Percentiles rank a stretch among this genome's conserved stretches.
phyloP scores from a whole-genome alignment of 23 tunicate genomes.

The Phallusia fumigata region DNA sequence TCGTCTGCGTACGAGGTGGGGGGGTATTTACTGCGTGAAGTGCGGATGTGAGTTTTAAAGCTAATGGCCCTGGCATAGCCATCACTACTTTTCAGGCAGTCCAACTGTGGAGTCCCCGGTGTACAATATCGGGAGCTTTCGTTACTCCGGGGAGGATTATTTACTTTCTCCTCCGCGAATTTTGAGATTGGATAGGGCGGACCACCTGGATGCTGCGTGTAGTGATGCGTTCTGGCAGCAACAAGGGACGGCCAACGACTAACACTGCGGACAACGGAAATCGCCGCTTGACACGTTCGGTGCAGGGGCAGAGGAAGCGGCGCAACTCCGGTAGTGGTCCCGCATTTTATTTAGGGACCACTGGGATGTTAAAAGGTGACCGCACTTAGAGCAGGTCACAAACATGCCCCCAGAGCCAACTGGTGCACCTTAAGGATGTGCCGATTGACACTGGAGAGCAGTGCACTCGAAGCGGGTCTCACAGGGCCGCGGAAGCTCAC shows the following conservation, averaged over 20 bases:
- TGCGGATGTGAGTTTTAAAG: background rate
- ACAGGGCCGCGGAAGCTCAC: background rate
- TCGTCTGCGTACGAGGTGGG: background rate
- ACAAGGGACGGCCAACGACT: constrained; percentile 1
- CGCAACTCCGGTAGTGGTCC: background rate
- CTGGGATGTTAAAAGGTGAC: background rate
- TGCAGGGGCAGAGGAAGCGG: background rate
- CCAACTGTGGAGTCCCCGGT: background rate
- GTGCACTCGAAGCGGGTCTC: background rate
- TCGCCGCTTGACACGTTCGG: background rate
- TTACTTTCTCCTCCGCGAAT: background rate
- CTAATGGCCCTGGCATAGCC: background rate
- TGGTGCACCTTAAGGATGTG: background rate
- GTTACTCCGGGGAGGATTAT: background rate
- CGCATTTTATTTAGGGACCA: background rate
- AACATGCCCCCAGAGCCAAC: background rate
- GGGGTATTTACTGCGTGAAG: background rate
- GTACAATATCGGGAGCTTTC: background rate
- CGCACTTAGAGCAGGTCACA: background rate
- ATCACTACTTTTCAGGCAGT: constrained; percentile 13
- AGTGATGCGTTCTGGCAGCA: background rate
- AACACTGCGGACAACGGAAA: background rate
- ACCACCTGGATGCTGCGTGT: constrained; percentile 8
- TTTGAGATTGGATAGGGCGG: background rate
- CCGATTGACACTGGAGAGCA: background rate